Conservation (phyloP, 2,797 vertebrate species). For the Chloroceryle inda region DNA sequence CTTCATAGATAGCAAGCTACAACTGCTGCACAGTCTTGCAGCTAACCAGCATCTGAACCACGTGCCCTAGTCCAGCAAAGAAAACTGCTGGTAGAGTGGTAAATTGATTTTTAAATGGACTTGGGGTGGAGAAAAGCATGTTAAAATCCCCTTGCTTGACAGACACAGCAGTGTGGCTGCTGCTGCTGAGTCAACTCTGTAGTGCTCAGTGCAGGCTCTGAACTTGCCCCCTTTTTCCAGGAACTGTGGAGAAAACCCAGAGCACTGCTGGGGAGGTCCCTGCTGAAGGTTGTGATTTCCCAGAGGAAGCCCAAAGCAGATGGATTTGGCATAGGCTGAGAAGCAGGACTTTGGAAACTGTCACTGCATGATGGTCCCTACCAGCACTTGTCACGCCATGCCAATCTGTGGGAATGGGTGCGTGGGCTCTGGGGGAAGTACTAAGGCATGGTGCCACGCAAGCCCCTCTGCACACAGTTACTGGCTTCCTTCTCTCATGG, state of each 20-base stretch:
- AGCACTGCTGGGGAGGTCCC: neutral
- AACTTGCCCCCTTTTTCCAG: neutral
- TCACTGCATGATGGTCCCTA: fast-evolving
- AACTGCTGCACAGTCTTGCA: neutral
- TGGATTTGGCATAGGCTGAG: neutral
- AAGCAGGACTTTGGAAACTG: neutral
- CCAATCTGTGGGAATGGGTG: fast-evolving
- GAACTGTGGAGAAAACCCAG: neutral
- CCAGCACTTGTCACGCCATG: too few species aligned
- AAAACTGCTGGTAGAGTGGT: neutral
- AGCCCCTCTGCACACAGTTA: neutral
- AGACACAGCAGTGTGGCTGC: fast-evolving
- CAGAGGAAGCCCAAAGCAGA: fast-evolving
- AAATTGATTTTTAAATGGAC: neutral
- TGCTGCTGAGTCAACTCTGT: fast-evolving
- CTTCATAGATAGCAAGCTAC: neutral
- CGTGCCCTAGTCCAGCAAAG: neutral
- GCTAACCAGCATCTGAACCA: neutral
- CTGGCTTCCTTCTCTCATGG: neutral
- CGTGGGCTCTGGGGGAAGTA: fast-evolving
- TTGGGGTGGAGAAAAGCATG: neutral
- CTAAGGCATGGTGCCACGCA: fast-evolving
- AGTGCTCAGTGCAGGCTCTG: neutral
- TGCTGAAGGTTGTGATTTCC: neutral
- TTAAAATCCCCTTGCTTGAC: fast-evolving